Conservation (phyloP, 2,888 invertebrate genomes). For the Allolobophora icterica region DNA sequence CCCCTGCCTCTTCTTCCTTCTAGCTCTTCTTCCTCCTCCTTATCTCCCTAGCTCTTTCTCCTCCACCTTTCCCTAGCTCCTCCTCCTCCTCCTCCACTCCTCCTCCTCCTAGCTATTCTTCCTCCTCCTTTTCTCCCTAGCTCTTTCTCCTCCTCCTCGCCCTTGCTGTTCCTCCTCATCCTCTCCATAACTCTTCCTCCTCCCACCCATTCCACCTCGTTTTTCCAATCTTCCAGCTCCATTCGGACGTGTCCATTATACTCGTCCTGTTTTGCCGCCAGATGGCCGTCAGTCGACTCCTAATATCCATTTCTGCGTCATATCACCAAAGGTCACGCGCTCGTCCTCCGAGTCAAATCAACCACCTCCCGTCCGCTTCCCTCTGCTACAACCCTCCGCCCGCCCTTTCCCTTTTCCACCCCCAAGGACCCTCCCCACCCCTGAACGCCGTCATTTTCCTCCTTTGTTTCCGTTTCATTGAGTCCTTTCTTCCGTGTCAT, state of each 20-base stretch:
- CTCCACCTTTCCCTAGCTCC: background rate
- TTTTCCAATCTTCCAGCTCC: slow-evolving; percentile 1
- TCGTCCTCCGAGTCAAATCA: background rate
- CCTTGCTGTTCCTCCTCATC: background rate
- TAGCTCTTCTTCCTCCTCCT: background rate
- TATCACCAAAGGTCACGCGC: background rate
- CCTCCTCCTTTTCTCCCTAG: background rate
- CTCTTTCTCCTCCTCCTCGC: no score
- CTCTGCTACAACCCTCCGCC: background rate
- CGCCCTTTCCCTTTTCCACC: background rate
- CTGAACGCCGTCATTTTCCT: background rate
- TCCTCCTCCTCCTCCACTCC: background rate
- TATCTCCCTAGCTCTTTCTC: background rate
- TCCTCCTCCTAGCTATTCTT: background rate
- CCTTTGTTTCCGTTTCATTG: background rate
- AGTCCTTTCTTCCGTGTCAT: background rate
- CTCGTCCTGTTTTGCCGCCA: background rate
- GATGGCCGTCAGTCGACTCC: background rate
- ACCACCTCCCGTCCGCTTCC: background rate
- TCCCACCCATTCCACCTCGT: background rate
- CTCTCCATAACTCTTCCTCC: no score
- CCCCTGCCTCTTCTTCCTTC: background rate
- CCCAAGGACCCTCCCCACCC: background rate
- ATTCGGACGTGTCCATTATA: slow-evolving; percentile 10
- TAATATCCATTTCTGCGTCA: slow-evolving; percentile 6